Base-by-base conservation (phyloP, 2,888 invertebrate species). In the Chalcosyrphus nemorum region DNA sequence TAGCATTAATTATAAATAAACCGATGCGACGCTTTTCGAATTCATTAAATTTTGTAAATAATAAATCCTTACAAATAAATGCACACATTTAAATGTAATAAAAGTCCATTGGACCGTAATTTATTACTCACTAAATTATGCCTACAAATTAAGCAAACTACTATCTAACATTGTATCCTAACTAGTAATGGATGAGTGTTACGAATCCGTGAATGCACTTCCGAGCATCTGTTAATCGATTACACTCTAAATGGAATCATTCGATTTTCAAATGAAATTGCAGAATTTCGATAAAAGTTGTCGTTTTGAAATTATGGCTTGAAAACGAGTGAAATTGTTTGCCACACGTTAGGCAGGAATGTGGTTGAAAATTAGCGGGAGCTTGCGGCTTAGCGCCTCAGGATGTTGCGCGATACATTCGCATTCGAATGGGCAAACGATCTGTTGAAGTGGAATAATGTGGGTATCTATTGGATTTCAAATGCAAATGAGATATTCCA, bases 401-500 rank as follows among this genome's bases (percentile, higher is more conserved):
- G 32, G 19, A 17, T 4, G 15, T 7, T 2, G 11, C 11, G 9
- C 6, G 17, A 5, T 11, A 57, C 4, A 24, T 24, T 57, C n/a
- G 7, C 17, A 13, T 32, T n/a, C n/a, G n/a, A n/a, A n/a, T n/a
- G n/a, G n/a, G 56, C 19, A 21, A 17, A 38, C 38, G 24, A 38
- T 21, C 38, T 38, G 38, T 7, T 38, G 13, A 7, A 13, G 57
- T 21, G 21, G 29, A 32, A 9, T 9, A 29, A 54, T 32, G 2
- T 5, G 17, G 9, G 35, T 32, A 32, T 32, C 32, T 4, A 38
- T 17, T 38, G 38, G 38, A 57, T 38, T 57, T 57, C 21, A 38
- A 35, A 38, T 57, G 57, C 38, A 57, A 57, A 57, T 19, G 19
- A 57, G 54, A 32, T 54, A 57, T 57, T 21, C 19, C 21, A n/a